Percentiles rank a stretch among this genome's conserved stretches.
These are phyloP conservation scores for Cerceris ruficornis DNA, from an alignment of 2,888 invertebrate genomes.

Conservation along the genomic window DNA sequence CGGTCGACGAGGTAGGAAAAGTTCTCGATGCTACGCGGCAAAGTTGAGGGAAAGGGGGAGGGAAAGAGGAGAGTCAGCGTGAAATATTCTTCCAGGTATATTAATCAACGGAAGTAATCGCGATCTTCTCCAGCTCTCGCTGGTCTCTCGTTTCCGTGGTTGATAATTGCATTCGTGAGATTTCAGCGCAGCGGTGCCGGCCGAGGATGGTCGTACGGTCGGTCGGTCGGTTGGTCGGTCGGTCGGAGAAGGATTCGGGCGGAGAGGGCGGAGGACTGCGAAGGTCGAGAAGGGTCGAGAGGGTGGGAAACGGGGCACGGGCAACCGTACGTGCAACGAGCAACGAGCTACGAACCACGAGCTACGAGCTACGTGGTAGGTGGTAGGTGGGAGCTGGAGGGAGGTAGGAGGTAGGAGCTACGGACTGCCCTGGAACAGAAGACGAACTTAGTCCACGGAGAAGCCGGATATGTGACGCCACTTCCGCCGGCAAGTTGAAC, in stretches of 20 bases:
- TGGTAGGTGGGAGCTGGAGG: slow-evolving; percentile 5
- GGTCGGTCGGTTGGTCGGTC: slow-evolving; percentile 17
- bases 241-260: slow-evolving; percentile 30
- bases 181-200: slow-evolving; percentile 45
- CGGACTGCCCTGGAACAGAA: slow-evolving; percentile 48
- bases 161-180: slow-evolving; percentile 69
- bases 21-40: background rate
- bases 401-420: background rate
- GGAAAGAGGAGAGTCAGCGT: background rate
- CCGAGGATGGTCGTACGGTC: background rate
- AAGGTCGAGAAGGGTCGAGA: slow-evolving; percentile 12
- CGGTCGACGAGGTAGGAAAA: background rate
- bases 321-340: background rate
- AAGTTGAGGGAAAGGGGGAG: background rate
- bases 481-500: slow-evolving; percentile 72
- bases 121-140: slow-evolving; percentile 33
- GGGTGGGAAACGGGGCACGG: slow-evolving; percentile 12
- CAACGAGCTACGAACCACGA: background rate
- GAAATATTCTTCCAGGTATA: slow-evolving; percentile 17
- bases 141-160: slow-evolving; percentile 59
- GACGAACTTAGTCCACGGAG: slow-evolving; percentile 68
- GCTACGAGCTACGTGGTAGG: slow-evolving; percentile 17
- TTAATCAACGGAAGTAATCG: slow-evolving; percentile 54
- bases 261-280: background rate
- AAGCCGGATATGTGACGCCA: slow-evolving; percentile 75